phyloP scores from a whole-genome alignment of 2,888 invertebrate genomes.

The Rhopalosiphum nymphaeae region DNA sequence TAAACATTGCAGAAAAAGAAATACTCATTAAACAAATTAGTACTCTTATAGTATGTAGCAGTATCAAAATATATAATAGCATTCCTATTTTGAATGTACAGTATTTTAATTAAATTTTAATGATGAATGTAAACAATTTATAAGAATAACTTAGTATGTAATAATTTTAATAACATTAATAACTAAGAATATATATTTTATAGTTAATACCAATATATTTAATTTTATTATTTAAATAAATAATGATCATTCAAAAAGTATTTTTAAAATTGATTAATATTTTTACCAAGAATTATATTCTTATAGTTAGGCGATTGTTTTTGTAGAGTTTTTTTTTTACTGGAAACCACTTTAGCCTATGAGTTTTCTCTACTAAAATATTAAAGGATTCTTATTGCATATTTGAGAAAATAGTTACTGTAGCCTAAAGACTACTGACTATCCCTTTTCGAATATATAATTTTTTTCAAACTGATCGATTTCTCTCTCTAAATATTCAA shows the following conservation, averaged over 20 bases:
- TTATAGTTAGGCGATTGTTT: background rate
- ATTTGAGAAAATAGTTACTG: background rate
- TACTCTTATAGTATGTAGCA: too few species aligned
- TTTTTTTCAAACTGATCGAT: background rate
- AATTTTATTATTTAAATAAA: background rate
- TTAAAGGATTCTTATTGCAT: background rate
- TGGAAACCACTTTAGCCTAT: background rate
- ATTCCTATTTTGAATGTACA: background rate
- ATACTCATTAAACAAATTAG: too few species aligned
- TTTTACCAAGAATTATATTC: background rate
- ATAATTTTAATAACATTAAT: too few species aligned
- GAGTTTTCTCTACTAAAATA: background rate
- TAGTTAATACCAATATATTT: background rate
- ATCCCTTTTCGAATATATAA: background rate
- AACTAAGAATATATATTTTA: too few species aligned
- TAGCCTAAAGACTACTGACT: background rate
- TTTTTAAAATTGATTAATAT: background rate
- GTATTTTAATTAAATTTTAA: background rate
- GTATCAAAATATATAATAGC: background rate
- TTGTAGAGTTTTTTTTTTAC: background rate
- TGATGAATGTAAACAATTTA: too few species aligned
- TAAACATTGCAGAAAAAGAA: too few species aligned
- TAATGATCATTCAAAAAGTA: background rate
- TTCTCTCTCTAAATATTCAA: background rate
- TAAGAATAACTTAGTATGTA: too few species aligned